phyloP scores from a whole-genome alignment of 2,113 vertebrate species.

The Seriola quinqueradiata region DNA sequence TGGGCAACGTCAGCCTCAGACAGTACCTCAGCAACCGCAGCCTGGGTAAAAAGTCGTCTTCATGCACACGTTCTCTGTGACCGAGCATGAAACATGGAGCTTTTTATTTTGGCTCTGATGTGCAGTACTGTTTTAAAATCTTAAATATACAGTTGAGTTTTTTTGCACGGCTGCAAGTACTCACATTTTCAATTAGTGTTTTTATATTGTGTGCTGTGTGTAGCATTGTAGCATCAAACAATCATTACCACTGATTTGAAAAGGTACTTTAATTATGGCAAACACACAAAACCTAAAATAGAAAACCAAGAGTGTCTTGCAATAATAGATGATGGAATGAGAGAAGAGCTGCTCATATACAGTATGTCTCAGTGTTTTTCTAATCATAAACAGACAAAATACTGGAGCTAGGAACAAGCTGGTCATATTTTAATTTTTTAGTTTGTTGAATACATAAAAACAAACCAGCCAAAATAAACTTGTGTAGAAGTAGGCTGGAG shows the following conservation, averaged over 20 bases:
- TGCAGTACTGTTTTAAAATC: neutral
- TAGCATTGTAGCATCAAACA: neutral
- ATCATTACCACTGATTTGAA: neutral
- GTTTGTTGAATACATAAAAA: conserved; percentile 15
- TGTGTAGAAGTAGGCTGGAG: neutral
- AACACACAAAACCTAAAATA: neutral
- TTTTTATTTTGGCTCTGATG: neutral
- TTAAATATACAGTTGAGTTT: neutral
- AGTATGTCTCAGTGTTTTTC: neutral
- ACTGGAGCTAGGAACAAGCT: neutral
- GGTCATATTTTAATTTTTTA: neutral
- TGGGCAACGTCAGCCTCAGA: conserved; percentile 94
- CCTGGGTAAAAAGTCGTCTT: conserved; percentile 85
- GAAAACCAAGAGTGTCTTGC: neutral
- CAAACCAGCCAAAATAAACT: neutral
- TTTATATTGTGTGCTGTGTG: neutral
- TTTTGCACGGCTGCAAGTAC: neutral
- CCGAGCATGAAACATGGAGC: neutral
- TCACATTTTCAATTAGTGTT: neutral
- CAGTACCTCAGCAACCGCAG: conserved; percentile 95
- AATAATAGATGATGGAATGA: too few relatives aligned
- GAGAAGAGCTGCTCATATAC: neutral
- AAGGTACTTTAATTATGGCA: neutral
- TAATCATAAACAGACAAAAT: neutral
- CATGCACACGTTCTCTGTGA: neutral